Base-by-base conservation (phyloP, 2,113 vertebrate species). In the Tetrao urogallus region DNA sequence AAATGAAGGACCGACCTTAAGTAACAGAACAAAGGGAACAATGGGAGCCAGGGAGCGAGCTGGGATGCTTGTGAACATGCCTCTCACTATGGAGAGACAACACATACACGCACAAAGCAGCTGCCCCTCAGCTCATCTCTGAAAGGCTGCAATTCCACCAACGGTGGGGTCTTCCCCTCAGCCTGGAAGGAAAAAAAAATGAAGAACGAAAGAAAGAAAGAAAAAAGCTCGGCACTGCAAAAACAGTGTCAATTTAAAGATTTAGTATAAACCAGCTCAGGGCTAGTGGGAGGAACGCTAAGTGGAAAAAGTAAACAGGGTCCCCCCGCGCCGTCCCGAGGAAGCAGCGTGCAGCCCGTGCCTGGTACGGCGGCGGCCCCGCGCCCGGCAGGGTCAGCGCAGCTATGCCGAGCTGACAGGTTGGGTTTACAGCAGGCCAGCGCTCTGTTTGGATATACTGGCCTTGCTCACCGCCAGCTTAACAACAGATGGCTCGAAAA, bases 401-500 rank as follows among this genome's bases (percentile, higher is more conserved):
- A 98, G 98, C 98, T 98, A 98, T 98, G 98, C 96, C 88, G 90
- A 95, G 96, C 98, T 98, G 98, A 98, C 98, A 99, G 98, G 98
- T 98, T 99, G 98, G 97, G 98, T 98, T 99, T 98, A 98, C 98
- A 98, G 98, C 98, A 98, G 98, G 98, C 98, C 97, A 97, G 91
- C 91, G 96, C 98, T 98, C 98, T 99, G 98, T 99, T 99, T 99
- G 98, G 98, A 98, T 98, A 98, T 98, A 97, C 97, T 97, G 97
- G 98, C 98, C 98, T 98, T 98, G 98, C 98, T 98, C 98, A 98
- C 98, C 98, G 97, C 98, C 98, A 98, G 98, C 98, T 98, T 98
- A 98, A 98, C 98, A 99, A 98, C 99, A 99, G 98, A 99, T 98
- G 98, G 98, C 98, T 98, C 96, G 97, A 98, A 98, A 98, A 98